Conservation (phyloP, 2,113 vertebrate species). For the Hypanus sabinus region DNA sequence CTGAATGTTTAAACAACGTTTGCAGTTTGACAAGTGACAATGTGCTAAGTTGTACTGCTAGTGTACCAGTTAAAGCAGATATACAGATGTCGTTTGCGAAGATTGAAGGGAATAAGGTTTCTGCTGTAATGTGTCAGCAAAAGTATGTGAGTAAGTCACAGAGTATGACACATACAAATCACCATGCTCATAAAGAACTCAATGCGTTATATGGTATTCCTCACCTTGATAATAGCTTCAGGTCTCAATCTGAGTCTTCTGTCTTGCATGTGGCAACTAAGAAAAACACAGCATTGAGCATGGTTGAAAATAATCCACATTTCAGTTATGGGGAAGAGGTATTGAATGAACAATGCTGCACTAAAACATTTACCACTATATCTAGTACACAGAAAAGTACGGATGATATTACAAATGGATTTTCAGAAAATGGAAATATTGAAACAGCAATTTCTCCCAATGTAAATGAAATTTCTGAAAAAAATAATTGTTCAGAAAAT, state of each 20-base stretch:
- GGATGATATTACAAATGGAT: not conserved
- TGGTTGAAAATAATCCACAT: not conserved
- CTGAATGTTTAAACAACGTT: not conserved
- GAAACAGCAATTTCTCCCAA: not conserved
- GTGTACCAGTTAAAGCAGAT: not conserved
- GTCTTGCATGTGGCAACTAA: not conserved
- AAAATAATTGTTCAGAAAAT: constrained; percentile 21
- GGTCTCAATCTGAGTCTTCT: not conserved
- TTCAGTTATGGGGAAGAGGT: not conserved
- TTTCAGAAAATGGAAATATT: constrained; percentile 10
- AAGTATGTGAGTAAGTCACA: not conserved
- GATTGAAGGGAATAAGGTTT: not conserved
- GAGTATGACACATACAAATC: not conserved
- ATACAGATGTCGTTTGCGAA: not conserved
- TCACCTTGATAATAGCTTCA: not conserved
- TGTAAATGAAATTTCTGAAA: not conserved
- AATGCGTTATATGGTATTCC: not conserved
- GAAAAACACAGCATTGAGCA: not conserved
- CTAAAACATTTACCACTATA: not conserved
- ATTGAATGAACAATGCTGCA: not conserved
- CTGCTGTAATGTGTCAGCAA: not conserved
- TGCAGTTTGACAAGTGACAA: not conserved
- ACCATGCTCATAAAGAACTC: not conserved
- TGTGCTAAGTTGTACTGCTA: not conserved
- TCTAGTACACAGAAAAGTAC: not conserved